phyloP scores from a whole-genome alignment of 1,140 invertebrate species.

The Babylonia areolata region DNA sequence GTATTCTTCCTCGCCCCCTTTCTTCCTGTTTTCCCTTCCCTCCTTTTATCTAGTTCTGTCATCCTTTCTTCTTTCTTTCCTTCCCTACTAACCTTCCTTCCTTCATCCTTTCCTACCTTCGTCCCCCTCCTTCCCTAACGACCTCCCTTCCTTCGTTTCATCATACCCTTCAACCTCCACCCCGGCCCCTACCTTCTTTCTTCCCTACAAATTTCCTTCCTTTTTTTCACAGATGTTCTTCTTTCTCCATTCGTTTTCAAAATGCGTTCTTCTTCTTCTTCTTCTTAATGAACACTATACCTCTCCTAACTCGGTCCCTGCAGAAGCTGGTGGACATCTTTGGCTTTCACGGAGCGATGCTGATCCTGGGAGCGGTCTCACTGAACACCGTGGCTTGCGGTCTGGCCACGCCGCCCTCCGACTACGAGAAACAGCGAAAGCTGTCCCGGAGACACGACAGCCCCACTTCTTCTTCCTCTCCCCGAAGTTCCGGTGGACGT shows the following conservation, averaged over 20 bases:
- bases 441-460: not conserved
- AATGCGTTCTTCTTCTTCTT: too few relatives aligned
- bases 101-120: not conserved
- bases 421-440: not conserved
- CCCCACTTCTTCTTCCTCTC: not conserved
- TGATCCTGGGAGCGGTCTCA: conserved; percentile 45
- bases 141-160: too few relatives aligned
- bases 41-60: too few relatives aligned
- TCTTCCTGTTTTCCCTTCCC: too few relatives aligned
- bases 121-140: too few relatives aligned
- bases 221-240: not conserved
- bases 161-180: too few relatives aligned
- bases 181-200: too few relatives aligned
- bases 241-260: not conserved
- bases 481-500: not conserved
- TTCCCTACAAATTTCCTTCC: too few relatives aligned
- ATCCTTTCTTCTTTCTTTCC: not conserved
- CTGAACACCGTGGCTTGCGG: conserved; percentile 41
- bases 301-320: too few relatives aligned
- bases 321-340: conserved; percentile 40
- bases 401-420: conserved; percentile 42
- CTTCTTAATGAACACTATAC: too few relatives aligned
- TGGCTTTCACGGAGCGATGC: conserved; percentile 43
- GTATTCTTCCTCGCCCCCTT: too few relatives aligned
- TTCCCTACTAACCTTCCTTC: too few relatives aligned